Evolutionary conservation across 2,888 invertebrate species (phyloP), one percentile per base, ranked within the genome.

Genomic region (Malthinus flaveolus): DNA sequence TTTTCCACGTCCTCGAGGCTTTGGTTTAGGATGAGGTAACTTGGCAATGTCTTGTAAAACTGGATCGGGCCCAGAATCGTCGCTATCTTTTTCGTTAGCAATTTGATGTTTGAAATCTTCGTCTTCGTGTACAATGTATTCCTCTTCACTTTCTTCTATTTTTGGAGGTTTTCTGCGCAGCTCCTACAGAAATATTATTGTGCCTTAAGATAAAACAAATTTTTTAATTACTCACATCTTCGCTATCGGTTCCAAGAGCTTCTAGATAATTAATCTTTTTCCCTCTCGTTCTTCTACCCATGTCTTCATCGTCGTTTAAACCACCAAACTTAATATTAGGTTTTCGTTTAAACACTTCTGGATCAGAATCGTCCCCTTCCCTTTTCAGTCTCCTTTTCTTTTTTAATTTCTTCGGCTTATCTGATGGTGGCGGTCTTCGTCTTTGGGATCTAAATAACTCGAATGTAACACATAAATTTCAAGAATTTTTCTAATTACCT

Each of bases 231-330:
- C 79, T 81, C 71, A 87, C 89, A 75, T 87, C 90, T 72, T 87
- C 91, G 47, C 87, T 88, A 73, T 90, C 90, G 0, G 89, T 87
- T 62, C 87, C 87, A 49, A 87, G 83, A 71, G 84, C 85, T 78
- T 91, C 93, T 3, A 89, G 87, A 71, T 92, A 92, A 74, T 88
- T 87, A 61, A 89, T 88, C 77, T 88, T 87, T 67, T 85, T 83
- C 62, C 89, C 90, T 5, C 91, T 77, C 0, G 91, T 91, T 64
- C 89, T 80, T 70, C 89, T 83, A 49, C 85, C 83, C 56, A 85
- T 81, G 36, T 83, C 82, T 78, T 84, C 84, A 69, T 86, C 86
- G 48, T 78, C 82, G 66, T 83, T 82, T 61, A 85, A 79, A 0
- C 84, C 84, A 8, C 85, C 85, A 75, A 83, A 85, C n/a, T 83